Base-by-base conservation (phyloP, 2,797 vertebrate species). In the Gouania willdenowi region DNA sequence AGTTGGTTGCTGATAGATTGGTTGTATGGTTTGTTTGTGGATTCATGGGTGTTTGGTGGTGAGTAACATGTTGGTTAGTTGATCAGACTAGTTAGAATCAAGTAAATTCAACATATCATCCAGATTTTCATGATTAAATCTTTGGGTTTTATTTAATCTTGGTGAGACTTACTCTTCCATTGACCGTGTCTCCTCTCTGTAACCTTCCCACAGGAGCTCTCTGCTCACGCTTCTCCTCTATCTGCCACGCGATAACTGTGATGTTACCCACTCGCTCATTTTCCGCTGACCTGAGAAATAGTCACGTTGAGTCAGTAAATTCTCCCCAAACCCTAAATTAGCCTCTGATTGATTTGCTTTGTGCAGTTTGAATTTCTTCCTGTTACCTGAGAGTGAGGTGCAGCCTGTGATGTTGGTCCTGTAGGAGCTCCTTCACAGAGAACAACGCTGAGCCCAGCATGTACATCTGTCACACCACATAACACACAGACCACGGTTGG, bases 161-260 rank as follows among this genome's bases (percentile, higher is more conserved):
- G 8, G 7, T 2, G 6, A 11, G 9, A 10, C 77, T 91, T 71
- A 98, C 96, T 79, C 93, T 88, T 45, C 95, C 95, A 13, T 97
- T 98, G 33, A 97, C 71, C 0, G 93, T 96, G 75, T 99, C 97
- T 41, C 78, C 79, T 43, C 82, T 64, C 11, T 92, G 83, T 60
- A 94, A 75, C 53, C 94, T 88, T 31, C 91, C 87, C 20, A 93
- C 87, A 1, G 94, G 90, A 29, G 92, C 86, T 52, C 88, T 88
- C 84, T 94, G 90, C 16, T 98, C 94, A 0, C 89, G 88, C 75
- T 93, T 98, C 68, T 96, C 94, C 42, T 98, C 96, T 66, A 96
- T 92, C 69, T 97, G 94, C 97, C 97, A 99, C 49, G 93, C 96
- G 15, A 98, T 97, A 71, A 98, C 92, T 0, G 94, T 95, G 81